These are phyloP conservation scores for Oncorhynchus gorbuscha DNA, from an alignment of 2,113 vertebrate species.

Conservation along the genomic window DNA sequence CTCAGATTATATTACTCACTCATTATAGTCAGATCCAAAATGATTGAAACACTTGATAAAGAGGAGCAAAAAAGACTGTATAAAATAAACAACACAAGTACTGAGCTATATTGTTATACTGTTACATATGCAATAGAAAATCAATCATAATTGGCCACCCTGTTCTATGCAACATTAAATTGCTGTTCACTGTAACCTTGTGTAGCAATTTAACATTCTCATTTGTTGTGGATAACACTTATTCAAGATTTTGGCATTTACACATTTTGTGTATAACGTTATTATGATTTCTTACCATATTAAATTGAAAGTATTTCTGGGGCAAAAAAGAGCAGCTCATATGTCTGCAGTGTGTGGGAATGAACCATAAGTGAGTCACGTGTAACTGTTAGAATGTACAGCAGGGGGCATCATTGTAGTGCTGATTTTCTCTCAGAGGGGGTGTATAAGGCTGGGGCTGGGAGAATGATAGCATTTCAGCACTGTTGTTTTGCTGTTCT, in stretches of 20 bases:
- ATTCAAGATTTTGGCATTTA: neutral
- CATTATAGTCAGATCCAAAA: too few species aligned
- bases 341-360: neutral
- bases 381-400: constrained; percentile 38
- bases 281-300: neutral
- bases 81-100: too few species aligned
- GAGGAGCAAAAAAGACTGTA: too few species aligned
- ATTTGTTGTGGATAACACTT: neutral
- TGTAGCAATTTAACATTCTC: neutral
- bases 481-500: neutral
- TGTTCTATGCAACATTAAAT: too few species aligned
- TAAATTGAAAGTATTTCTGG: neutral
- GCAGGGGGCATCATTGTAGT: constrained; percentile 59
- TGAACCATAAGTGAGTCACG: neutral
- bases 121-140: too few species aligned
- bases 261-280: neutral
- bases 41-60: too few species aligned
- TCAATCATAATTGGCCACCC: rapidly evolving
- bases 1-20: neutral
- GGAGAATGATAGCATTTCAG: neutral
- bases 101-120: too few species aligned
- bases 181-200: neutral
- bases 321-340: neutral
- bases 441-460: too few species aligned
- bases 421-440: constrained; percentile 17